Evolutionary conservation across 2,797 vertebrate species (phyloP).

Genomic region (Danio albolineatus): DNA sequence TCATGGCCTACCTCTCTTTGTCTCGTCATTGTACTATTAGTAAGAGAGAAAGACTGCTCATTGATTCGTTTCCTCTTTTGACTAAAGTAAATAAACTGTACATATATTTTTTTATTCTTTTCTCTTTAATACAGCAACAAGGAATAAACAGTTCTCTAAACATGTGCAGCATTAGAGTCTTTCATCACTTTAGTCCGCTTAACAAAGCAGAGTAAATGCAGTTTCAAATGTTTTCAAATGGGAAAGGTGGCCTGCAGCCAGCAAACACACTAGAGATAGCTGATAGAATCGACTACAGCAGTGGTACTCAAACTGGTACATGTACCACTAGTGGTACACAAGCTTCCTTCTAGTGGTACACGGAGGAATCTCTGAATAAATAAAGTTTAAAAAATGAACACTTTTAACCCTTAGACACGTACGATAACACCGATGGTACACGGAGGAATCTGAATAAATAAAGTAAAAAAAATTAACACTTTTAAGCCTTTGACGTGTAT

Average conservation of each 20-base stretch:
- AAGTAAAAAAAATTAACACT: too few relatives aligned
- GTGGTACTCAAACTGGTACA: too few relatives aligned
- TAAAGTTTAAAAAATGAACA: too few relatives aligned
- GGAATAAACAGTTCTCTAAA: neutral
- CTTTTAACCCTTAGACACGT: too few relatives aligned
- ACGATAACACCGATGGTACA: too few relatives aligned
- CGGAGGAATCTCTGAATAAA: too few relatives aligned
- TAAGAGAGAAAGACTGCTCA: slow-evolving; percentile 25
- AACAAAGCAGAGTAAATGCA: neutral
- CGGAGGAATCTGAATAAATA: too few relatives aligned
- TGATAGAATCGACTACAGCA: neutral
- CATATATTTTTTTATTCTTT: slow-evolving; percentile 60
- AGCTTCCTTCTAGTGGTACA: too few relatives aligned
- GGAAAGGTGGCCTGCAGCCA: neutral
- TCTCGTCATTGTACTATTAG: slow-evolving; percentile 2
- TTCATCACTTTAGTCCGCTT: neutral
- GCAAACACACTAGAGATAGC: neutral
- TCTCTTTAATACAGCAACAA: slow-evolving; percentile 2
- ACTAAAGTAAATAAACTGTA: slow-evolving; percentile 65
- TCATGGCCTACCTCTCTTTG: slow-evolving; percentile 26
- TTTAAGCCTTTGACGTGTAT: too few relatives aligned
- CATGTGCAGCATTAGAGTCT: neutral
- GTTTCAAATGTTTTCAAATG: neutral
- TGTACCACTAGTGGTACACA: too few relatives aligned
- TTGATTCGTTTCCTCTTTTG: slow-evolving; percentile 41